phyloP scores from a whole-genome alignment of 2,113 vertebrate species.

The Vicugna pacos region DNA sequence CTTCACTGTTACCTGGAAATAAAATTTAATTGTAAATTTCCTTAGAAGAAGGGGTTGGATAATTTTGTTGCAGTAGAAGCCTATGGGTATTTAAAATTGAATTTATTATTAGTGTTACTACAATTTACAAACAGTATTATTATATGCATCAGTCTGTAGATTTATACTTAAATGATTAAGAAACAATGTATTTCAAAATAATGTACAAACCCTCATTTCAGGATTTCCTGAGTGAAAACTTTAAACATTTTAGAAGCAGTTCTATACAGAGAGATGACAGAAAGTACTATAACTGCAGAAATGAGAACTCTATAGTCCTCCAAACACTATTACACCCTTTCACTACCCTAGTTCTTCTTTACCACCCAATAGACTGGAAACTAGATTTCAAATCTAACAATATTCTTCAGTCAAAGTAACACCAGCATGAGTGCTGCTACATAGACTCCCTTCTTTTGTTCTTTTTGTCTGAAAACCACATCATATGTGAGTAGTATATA shows the following conservation, averaged over 20 bases:
- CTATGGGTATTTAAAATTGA: background rate
- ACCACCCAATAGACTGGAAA: background rate
- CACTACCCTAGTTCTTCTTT: background rate
- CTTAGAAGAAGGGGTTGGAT: background rate
- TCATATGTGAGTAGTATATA: background rate
- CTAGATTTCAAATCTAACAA: background rate
- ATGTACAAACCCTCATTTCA: background rate
- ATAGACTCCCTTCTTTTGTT: background rate
- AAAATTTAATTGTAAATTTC: conserved; percentile 1
- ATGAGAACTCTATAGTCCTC: background rate
- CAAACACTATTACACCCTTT: background rate
- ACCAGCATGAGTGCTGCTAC: background rate
- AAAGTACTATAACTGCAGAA: background rate
- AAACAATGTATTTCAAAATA: background rate
- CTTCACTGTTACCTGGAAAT: background rate
- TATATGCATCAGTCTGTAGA: background rate
- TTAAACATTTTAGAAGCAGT: background rate
- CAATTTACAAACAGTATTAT: background rate
- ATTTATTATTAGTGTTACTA: background rate
- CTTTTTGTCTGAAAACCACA: conserved; percentile 6
- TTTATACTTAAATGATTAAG: background rate
- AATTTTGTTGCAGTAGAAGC: background rate
- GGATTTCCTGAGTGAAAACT: background rate
- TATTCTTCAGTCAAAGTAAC: conserved; percentile 1
- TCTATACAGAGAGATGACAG: background rate